These are phyloP conservation scores for Epistrophe eligans DNA, from an alignment of 2,888 invertebrate species.

Conservation along the genomic window DNA sequence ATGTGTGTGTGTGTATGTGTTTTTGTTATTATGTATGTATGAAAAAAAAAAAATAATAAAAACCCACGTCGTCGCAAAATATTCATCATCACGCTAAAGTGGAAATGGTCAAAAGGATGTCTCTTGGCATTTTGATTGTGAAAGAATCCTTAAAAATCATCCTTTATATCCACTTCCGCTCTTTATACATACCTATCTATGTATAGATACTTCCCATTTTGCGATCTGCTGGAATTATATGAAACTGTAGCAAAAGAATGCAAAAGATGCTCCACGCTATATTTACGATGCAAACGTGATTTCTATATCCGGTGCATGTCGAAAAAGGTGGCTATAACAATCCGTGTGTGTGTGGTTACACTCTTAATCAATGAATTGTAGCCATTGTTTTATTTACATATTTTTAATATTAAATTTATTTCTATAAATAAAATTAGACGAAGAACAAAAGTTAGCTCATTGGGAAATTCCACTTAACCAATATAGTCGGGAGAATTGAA, in stretches of 20 bases:
- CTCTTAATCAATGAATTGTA: neutral
- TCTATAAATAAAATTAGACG: no score
- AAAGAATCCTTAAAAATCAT: slow-evolving; percentile 46
- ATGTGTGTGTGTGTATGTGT: neutral
- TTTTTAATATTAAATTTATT: neutral
- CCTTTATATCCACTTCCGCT: slow-evolving; percentile 9
- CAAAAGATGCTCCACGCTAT: slow-evolving; percentile 76
- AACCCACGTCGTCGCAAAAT: slow-evolving; percentile 1
- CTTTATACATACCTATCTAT: no score
- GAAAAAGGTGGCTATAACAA: slow-evolving; percentile 39
- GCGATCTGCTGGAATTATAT: neutral
- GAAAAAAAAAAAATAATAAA: neutral
- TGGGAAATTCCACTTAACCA: no score
- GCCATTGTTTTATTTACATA: neutral
- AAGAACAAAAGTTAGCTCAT: no score
- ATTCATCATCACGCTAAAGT: slow-evolving; percentile 45
- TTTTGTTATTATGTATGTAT: neutral
- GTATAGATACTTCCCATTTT: neutral
- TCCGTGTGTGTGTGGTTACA: neutral
- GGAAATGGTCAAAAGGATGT: slow-evolving; percentile 63
- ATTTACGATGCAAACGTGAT: slow-evolving; percentile 78
- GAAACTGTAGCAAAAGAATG: slow-evolving; percentile 13
- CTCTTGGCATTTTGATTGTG: slow-evolving; percentile 51
- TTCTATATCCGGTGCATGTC: slow-evolving; percentile 66
- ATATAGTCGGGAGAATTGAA: no score